Percentiles rank a stretch among this genome's conserved stretches.
Conservation (phyloP, 92 coral and sea anemone species). For the Umimayanthus chanpuru region DNA sequence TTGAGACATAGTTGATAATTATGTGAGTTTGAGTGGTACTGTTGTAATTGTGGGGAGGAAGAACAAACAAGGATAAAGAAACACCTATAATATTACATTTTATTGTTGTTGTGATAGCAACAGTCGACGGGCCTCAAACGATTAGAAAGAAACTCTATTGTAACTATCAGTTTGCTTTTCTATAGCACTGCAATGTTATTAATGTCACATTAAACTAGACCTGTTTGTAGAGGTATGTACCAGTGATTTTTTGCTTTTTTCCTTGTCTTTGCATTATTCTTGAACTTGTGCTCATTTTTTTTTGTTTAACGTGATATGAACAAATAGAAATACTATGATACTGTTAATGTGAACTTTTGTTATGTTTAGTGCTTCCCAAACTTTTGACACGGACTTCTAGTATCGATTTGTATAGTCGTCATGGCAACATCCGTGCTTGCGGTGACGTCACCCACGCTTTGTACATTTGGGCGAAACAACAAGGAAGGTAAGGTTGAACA, state of each 20-base stretch:
- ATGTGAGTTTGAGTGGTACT: too few species aligned
- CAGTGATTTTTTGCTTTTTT: background rate
- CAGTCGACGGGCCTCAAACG: background rate
- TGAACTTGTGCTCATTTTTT: background rate
- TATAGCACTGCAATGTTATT: background rate
- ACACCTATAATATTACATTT: too few species aligned
- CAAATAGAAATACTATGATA: background rate
- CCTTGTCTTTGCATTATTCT: background rate
- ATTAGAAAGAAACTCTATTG: too few species aligned
- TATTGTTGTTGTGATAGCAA: background rate
- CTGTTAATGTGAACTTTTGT: background rate
- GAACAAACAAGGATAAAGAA: too few species aligned
- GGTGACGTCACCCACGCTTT: slow-evolving; percentile 87
- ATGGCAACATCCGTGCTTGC: slow-evolving; percentile 88
- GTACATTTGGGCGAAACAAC: slow-evolving; percentile 57
- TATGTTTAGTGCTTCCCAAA: slow-evolving; percentile 76
- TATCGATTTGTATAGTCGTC: slow-evolving; percentile 84
- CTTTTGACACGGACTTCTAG: slow-evolving; percentile 74
- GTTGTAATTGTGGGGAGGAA: too few species aligned
- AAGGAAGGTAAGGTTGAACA: slow-evolving; percentile 58
- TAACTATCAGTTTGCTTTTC: background rate
- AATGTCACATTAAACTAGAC: background rate
- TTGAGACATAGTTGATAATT: too few species aligned
- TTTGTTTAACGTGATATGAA: background rate
- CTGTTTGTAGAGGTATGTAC: background rate